Evolutionary conservation across 2,113 vertebrate species (phyloP), one percentile per base, ranked within the genome.

Genomic region (Ciconia maguari): DNA sequence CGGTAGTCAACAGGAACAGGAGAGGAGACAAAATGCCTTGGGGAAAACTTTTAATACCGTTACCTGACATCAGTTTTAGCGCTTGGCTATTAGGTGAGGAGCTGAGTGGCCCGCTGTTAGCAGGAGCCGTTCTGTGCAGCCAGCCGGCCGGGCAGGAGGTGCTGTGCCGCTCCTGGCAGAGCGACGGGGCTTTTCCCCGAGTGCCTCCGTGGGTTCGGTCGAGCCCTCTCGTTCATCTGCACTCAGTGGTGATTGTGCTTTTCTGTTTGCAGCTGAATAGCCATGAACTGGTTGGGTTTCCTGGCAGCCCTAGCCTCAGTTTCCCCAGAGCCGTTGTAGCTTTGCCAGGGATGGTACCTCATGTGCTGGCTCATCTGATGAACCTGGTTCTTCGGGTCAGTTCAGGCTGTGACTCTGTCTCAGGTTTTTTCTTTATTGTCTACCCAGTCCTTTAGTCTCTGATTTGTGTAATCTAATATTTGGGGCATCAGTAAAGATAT

Each of bases 201-300:
- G 25, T 18, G 25, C 30, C 27, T 34, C 11, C 52, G 60, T 0
- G 2, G n/a, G 29, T 54, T 77, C 0, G 2, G 32, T 22, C 3
- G 7, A 88, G 74, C 34, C n/a, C 27, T 64, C 42, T 55, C 17
- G 25, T 79, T 61, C 32, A 9, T 46, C 24, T 64, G 36, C 0
- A 0, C 48, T 34, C 0, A 0, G 16, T 46, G 66, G 48, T 27
- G 32, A 52, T 46, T 4, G 19, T 30, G 68, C 74, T 64, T 64
- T 70, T 75, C 72, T 16, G 3, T 84, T n/a, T 60, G 49, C 42
- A 42, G 68, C 42, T 46, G 54, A 52, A 5, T 13, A 54, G 42
- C 16, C 1, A 1, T 58, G 18, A 60, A 6, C 44, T 52, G 17
- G 13, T 3, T 81, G 61, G 11, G 15, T 55, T 89, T 93, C 22